phyloP scores from a whole-genome alignment of 2,113 vertebrate genomes.

The Tricholaema leucomelas region DNA sequence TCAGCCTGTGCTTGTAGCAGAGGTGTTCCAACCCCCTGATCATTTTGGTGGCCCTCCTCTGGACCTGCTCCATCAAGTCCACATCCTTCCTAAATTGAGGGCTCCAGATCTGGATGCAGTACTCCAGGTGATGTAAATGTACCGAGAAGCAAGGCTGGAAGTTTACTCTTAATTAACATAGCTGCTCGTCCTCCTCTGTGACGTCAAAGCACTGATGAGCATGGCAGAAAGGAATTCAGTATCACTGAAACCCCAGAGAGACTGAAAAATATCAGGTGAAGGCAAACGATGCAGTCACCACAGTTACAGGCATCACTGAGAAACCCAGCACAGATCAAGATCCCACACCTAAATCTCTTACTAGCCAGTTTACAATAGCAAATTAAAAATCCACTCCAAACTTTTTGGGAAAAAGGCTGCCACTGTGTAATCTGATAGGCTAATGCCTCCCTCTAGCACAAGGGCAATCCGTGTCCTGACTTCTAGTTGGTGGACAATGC shows the following conservation, averaged over 20 bases:
- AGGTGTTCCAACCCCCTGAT: too few species aligned
- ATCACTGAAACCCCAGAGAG: neutral
- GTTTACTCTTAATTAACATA: neutral
- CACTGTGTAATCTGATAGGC: neutral
- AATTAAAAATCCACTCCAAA: neutral
- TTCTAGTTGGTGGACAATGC: neutral
- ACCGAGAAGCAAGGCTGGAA: neutral
- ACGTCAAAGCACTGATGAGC: neutral
- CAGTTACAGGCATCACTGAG: neutral
- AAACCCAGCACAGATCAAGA: neutral
- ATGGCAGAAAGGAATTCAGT: neutral
- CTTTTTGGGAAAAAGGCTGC: neutral
- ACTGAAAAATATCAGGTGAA: neutral
- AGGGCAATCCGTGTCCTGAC: neutral
- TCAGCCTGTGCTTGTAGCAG: too few species aligned
- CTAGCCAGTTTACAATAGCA: neutral
- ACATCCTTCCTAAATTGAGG: too few species aligned
- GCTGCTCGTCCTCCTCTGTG: neutral
- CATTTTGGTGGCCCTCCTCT: too few species aligned
- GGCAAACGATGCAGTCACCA: neutral
- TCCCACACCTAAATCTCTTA: neutral
- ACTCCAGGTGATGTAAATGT: neutral
- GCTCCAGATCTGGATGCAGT: too few species aligned
- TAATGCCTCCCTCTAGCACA: neutral
- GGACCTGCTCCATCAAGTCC: too few species aligned